Percentiles rank a stretch among this genome's conserved stretches.
These are phyloP conservation scores for Ardeotis arabs DNA, from an alignment of 2,113 vertebrate species.

Conservation along the genomic window DNA sequence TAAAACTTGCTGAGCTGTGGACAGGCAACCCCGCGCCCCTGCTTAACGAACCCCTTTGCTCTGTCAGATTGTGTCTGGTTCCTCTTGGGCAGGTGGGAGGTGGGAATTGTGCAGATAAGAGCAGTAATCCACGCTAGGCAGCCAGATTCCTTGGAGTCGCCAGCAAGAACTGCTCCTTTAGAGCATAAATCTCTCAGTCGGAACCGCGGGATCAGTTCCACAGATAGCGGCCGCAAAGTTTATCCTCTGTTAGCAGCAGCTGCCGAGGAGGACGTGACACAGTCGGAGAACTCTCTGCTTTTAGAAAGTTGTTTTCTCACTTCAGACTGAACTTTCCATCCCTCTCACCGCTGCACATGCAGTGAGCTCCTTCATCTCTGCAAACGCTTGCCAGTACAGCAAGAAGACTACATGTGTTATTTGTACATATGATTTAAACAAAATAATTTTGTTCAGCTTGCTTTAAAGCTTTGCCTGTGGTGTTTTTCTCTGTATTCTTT, in stretches of 20 bases:
- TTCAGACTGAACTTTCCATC: background rate
- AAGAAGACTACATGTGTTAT: rapidly evolving
- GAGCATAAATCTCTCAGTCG: background rate
- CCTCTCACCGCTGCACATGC: rapidly evolving
- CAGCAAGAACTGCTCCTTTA: background rate
- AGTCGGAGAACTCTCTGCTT: background rate
- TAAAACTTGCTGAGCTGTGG: background rate
- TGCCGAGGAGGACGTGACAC: background rate
- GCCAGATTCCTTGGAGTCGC: background rate
- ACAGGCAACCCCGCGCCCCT: background rate
- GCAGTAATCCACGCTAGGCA: background rate
- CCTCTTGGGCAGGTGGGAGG: background rate
- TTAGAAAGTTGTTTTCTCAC: background rate
- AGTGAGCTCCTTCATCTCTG: background rate
- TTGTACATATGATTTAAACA: background rate
- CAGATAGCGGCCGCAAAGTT: background rate
- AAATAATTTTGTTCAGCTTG: background rate
- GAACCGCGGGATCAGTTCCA: background rate
- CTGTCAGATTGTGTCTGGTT: background rate
- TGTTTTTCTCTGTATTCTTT: background rate
- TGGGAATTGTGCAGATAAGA: background rate
- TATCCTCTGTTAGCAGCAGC: background rate
- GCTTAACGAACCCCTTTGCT: background rate
- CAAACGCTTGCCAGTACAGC: background rate
- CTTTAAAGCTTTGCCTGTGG: background rate